Evolutionary conservation across 2,797 vertebrate species (phyloP).

Genomic region (Limosa lapponica): DNA sequence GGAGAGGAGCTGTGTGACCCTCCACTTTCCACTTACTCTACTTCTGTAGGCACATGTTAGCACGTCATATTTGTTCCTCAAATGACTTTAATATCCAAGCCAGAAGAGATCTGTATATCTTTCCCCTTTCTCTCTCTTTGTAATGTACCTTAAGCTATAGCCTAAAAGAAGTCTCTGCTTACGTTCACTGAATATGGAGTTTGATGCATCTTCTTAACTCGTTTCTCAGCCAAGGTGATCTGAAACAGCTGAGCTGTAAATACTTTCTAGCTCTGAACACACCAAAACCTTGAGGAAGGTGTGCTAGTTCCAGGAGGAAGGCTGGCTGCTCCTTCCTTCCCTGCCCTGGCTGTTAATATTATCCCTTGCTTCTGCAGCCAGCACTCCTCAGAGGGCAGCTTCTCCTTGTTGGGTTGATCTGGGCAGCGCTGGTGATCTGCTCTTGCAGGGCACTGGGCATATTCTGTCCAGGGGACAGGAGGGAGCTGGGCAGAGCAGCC

Average conservation of each 20-base stretch:
- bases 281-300: background rate
- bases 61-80: background rate
- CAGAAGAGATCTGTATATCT: background rate
- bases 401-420: background rate
- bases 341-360: background rate
- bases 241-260: background rate
- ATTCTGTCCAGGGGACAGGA: background rate
- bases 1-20: background rate
- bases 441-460: background rate
- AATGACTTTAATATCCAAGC: background rate
- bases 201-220: background rate
- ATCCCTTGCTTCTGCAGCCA: background rate
- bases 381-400: background rate
- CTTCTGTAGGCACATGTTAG: background rate
- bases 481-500: background rate
- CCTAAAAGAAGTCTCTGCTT: background rate
- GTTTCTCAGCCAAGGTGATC: background rate
- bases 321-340: background rate
- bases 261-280: background rate
- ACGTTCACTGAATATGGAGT: background rate
- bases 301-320: background rate
- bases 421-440: background rate
- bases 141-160: background rate
- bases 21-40: background rate
- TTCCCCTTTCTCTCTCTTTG: background rate